These are phyloP conservation scores for Osmerus eperlanus DNA, from an alignment of 2,113 vertebrate genomes.

Conservation along the genomic window DNA sequence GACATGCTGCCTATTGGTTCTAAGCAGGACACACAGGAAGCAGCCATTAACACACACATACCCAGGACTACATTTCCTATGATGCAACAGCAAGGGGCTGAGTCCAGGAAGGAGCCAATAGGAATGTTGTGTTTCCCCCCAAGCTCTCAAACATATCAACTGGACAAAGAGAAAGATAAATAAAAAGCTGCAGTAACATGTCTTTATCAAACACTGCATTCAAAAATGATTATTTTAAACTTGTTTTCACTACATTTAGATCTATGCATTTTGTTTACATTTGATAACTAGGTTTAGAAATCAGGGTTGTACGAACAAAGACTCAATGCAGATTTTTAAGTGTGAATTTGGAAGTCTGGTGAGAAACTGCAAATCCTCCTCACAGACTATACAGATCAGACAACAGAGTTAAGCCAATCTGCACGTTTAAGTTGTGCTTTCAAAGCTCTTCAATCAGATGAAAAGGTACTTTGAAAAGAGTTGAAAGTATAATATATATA, in stretches of 20 bases:
- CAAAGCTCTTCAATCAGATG: too few species aligned
- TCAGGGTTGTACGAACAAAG: too few species aligned
- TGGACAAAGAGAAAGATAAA: constrained; percentile 34
- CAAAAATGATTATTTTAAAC: background rate
- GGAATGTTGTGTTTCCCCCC: background rate
- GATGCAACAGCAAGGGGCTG: constrained; percentile 39
- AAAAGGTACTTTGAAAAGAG: too few species aligned
- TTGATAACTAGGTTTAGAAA: too few species aligned
- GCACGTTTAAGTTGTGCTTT: too few species aligned
- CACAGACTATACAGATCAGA: too few species aligned
- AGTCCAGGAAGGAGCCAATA: constrained; percentile 48
- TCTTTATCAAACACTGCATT: background rate
- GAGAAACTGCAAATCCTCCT: too few species aligned
- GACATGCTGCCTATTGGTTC: constrained; percentile 98
- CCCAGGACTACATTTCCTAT: background rate
- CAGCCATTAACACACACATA: background rate
- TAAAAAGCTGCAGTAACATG: background rate
- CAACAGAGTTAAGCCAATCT: too few species aligned
- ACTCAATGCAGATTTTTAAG: too few species aligned
- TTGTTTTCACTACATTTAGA: background rate
- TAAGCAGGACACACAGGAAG: constrained; percentile 41
- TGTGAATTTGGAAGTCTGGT: too few species aligned
- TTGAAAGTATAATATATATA: too few species aligned
- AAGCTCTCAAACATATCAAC: constrained; percentile 3
- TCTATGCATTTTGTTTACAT: too few species aligned